A percentile compares a stretch with the other conserved stretches of the same genome.
Evolutionary conservation across 1,140 invertebrate species (phyloP).

Genomic region (Solenopsis fugax): DNA sequence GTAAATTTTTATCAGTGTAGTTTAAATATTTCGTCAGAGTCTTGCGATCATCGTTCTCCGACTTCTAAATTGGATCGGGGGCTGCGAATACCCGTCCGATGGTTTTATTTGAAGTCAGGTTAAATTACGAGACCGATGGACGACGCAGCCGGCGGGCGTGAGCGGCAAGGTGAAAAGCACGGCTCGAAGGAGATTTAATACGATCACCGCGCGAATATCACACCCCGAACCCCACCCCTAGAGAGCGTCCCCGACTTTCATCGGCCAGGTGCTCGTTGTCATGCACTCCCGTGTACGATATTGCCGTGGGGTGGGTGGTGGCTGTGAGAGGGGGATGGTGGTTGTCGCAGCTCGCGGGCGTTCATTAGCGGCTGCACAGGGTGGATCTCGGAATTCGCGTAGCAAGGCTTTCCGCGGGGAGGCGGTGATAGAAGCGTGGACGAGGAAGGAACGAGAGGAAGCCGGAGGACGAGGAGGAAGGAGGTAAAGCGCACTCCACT

Average conservation of each 20-base stretch:
- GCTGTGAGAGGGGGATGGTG: background rate
- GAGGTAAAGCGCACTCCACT: conserved; percentile 78
- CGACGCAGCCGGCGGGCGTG: conserved; percentile 56
- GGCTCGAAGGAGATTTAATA: conserved; percentile 84
- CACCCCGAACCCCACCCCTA: conserved; percentile 66
- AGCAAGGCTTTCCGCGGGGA: conserved; percentile 76
- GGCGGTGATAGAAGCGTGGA: conserved; percentile 63
- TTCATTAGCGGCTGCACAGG: conserved; percentile 83
- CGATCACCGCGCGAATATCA: conserved; percentile 82
- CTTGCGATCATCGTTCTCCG: conserved; percentile 54
- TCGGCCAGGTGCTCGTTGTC: conserved; percentile 81
- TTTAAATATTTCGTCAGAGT: conserved; percentile 47
- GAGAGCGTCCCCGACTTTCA: conserved; percentile 63
- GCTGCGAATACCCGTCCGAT: conserved; percentile 70
- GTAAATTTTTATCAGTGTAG: conserved; percentile 15
- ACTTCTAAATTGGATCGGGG: conserved; percentile 59
- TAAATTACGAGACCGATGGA: conserved; percentile 78
- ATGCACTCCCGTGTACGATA: conserved; percentile 77
- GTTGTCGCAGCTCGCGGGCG: conserved; percentile 79
- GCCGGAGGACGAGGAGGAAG: conserved; percentile 65
- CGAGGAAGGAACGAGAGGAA: conserved; percentile 73
- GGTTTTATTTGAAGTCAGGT: conserved; percentile 78
- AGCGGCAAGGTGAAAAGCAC: conserved; percentile 76
- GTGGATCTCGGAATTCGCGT: conserved; percentile 83
- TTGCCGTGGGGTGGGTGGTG: conserved; percentile 48